Evolutionary conservation across 2,113 vertebrate genomes (phyloP), one percentile per base, ranked within the genome.

Genomic region (Prionailurus bengalensis): DNA sequence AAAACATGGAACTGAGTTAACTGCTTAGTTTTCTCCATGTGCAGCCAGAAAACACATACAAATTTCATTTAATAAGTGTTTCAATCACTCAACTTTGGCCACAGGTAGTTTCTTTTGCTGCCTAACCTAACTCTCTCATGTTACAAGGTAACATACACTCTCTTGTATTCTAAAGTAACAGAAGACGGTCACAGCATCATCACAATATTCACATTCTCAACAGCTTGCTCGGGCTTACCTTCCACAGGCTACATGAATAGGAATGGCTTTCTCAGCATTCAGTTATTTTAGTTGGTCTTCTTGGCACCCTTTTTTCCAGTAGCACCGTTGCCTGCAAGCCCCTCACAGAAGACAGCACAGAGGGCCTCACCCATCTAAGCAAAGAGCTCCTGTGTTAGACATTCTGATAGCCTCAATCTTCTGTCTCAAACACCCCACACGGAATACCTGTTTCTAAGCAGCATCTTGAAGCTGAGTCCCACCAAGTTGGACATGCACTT

Each of bases 21-120:
- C 58, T 81, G 17, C 83, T 89, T 66, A 48, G 9, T 53, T 68
- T 88, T 83, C 55, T 93, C 48, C 53, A 16, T 21, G 4, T 76
- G 51, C 0, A 76, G 8, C 9, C 39, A 55, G 42, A 86, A 94
- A 95, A 95, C 39, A 53, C 42, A 63, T 27, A 78, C 23, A 78
- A 21, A 66, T 97, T 87, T 48, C 55, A 76, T 31, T 85, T 68
- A 74, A 48, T 82, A 53, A 94, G 23, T 51, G 21, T 92, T 83
- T 89, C 27, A 1, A 1, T 71, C 66, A 53, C 55, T 79, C 61
- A 70, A 1, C 65, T 89, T 89, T 96, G 84, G 39, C 65, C 51
- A 29, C 25, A 39, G 13, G 55, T 13, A 4, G 23, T 29, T 80
- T 90, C 29, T 91, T 95, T 79, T 66, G 51, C 55, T 71, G 4